A percentile compares a stretch with the other conserved stretches of the same genome.
These are phyloP conservation scores for Enhydra lutris DNA, from an alignment of 2,113 vertebrate species.

Conservation along the genomic window DNA sequence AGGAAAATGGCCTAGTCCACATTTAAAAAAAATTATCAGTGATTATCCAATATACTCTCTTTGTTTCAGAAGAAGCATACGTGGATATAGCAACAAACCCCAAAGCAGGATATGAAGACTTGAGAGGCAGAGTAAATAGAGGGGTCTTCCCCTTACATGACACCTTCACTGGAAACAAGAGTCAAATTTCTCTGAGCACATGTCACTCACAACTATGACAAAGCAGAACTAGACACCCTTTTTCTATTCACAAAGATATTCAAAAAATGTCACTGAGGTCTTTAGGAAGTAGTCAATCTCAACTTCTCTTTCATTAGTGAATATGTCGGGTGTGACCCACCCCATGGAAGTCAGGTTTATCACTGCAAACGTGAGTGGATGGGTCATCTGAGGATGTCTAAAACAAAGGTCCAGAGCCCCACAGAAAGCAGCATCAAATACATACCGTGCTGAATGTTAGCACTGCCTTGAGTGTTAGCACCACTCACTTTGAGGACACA, in stretches of 20 bases:
- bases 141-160: background rate
- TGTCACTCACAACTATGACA: background rate
- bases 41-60: slow-evolving; percentile 39
- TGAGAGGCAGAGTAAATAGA: background rate
- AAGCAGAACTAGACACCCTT: background rate
- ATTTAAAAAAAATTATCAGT: background rate
- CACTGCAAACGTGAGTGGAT: background rate
- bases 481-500: background rate
- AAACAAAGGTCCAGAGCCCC: background rate
- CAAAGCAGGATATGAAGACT: background rate
- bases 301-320: background rate
- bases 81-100: background rate
- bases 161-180: background rate
- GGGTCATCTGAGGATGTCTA: background rate
- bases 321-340: background rate
- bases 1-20: slow-evolving; percentile 37
- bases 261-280: background rate
- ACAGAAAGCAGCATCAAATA: background rate
- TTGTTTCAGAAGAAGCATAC: background rate
- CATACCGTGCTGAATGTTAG: background rate
- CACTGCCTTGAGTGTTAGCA: background rate
- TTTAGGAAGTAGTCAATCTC: background rate
- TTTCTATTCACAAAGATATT: background rate
- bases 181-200: background rate
- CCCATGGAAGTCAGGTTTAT: background rate